Evolutionary conservation across 2,113 vertebrate genomes (phyloP).

Genomic region (Ploceus nigricollis): DNA sequence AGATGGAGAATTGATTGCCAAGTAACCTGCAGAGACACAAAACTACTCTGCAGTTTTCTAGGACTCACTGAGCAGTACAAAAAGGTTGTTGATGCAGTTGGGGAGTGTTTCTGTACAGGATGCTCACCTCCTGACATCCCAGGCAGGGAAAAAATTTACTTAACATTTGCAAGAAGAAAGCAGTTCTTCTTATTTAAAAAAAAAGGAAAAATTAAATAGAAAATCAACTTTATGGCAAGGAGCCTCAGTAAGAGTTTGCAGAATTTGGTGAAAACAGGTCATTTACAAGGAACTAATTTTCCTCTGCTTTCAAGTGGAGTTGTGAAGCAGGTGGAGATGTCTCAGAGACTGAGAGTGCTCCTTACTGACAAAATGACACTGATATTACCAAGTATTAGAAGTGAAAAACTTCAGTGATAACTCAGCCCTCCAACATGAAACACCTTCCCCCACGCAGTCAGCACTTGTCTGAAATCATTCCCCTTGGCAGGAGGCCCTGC

Average conservation of each 20-base stretch:
- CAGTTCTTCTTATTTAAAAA: background rate
- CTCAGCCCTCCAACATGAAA: background rate
- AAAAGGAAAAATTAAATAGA: background rate
- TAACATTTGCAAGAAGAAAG: background rate
- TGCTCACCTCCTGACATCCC: background rate
- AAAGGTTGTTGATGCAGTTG: background rate
- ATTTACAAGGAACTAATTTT: background rate
- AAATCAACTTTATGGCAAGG: background rate
- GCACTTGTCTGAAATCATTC: background rate
- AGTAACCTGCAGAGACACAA: background rate
- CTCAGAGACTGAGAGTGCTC: background rate
- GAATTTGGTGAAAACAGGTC: background rate
- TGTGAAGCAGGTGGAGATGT: background rate
- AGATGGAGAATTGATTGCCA: background rate
- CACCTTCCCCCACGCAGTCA: background rate
- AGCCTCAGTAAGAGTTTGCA: background rate
- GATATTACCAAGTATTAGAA: background rate
- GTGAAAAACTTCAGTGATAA: background rate
- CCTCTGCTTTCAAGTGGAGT: background rate
- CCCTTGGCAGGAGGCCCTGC: background rate
- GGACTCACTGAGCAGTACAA: background rate
- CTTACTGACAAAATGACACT: background rate
- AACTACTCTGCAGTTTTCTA: background rate
- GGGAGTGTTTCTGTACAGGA: background rate
- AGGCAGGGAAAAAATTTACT: background rate